Evolutionary conservation across 1,140 invertebrate species (phyloP).

Genomic region (Lepidurus couesii): DNA sequence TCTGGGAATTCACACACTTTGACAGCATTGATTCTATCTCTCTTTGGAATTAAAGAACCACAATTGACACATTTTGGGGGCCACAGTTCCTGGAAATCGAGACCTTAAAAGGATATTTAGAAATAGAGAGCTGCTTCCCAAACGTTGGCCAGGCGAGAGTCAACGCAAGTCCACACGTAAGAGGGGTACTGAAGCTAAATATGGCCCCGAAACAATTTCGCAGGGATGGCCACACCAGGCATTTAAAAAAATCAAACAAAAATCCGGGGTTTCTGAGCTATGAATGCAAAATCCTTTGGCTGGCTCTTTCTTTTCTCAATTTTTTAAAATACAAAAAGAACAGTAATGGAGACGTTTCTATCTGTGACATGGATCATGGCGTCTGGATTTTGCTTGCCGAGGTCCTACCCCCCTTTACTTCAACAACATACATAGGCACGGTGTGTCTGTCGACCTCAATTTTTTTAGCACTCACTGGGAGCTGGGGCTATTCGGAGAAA

Average conservation of each 20-base stretch:
- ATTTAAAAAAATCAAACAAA: background rate
- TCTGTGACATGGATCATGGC: constrained; percentile 11
- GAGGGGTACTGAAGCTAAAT: constrained; percentile 15
- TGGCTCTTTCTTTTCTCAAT: background rate
- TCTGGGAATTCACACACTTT: background rate
- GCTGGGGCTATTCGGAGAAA: background rate
- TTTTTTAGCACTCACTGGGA: background rate
- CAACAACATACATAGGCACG: constrained; percentile 21
- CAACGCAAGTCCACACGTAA: background rate
- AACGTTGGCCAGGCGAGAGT: constrained; percentile 6
- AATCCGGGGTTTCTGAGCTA: background rate
- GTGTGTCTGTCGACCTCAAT: constrained; percentile 16
- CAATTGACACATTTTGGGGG: background rate
- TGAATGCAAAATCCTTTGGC: background rate
- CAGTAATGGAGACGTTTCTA: background rate
- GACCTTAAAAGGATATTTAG: constrained; percentile 19
- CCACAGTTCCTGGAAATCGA: constrained; percentile 15
- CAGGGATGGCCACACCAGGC: background rate
- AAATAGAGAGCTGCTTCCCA: background rate
- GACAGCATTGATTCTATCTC: background rate
- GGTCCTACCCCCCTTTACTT: background rate
- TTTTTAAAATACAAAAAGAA: background rate
- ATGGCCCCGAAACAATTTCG: constrained; percentile 1
- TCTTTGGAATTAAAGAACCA: background rate
- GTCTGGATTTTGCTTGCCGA: constrained; percentile 3